phyloP scores from a whole-genome alignment of 1,140 invertebrate genomes.

The Phortica variegata region DNA sequence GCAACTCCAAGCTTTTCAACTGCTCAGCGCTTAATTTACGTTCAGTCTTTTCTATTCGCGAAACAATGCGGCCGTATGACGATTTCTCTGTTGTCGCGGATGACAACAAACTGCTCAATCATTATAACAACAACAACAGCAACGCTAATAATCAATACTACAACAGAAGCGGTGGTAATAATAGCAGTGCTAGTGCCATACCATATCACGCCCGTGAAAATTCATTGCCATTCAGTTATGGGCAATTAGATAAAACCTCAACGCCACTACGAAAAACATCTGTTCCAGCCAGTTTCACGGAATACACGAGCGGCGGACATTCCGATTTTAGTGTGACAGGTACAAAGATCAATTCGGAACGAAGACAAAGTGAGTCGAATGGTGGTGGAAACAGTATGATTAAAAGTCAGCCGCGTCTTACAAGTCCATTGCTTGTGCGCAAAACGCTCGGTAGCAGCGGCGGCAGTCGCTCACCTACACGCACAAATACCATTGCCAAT shows the following conservation, averaged over 20 bases:
- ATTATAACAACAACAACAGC: constrained; percentile 31
- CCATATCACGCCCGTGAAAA: constrained; percentile 79
- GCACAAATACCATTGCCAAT: constrained; percentile 44
- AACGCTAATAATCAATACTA: background rate
- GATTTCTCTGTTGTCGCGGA: constrained; percentile 36
- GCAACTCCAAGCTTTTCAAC: too few species aligned
- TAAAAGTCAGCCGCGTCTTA: constrained; percentile 52
- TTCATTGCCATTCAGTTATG: constrained; percentile 78
- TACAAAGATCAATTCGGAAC: too few species aligned
- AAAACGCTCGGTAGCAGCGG: constrained; percentile 41
- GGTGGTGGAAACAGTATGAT: constrained; percentile 35
- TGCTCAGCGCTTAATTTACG: too few species aligned
- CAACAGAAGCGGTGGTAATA: constrained; percentile 8
- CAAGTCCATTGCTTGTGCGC: constrained; percentile 55
- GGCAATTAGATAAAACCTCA: constrained; percentile 52
- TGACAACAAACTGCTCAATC: constrained; percentile 2
- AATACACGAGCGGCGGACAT: too few species aligned
- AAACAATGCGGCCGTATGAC: constrained; percentile 48
- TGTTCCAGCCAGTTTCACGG: constrained; percentile 37
- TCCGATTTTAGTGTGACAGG: too few species aligned
- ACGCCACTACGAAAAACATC: constrained; percentile 46
- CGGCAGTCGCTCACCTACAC: constrained; percentile 20
- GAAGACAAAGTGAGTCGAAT: constrained; percentile 5
- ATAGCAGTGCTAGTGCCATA: constrained; percentile 56
- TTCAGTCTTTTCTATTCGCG: constrained; percentile 53